phyloP scores from a whole-genome alignment of 2,113 vertebrate species.

The Microcebus tavaratra region DNA sequence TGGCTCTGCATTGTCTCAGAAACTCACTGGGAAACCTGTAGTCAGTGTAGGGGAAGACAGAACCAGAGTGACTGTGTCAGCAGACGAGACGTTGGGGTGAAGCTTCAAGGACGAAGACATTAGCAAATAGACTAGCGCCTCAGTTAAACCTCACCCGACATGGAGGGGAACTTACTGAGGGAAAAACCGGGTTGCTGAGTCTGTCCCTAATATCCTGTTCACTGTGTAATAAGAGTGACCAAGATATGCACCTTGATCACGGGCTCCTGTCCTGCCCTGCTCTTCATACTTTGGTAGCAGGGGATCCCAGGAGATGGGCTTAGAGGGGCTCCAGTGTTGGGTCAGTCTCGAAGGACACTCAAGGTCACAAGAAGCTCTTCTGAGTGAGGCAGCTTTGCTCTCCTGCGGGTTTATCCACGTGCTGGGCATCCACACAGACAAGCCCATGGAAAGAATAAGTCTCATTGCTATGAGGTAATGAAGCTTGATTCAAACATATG shows the following conservation, averaged over 20 bases:
- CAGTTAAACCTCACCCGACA: fast-evolving
- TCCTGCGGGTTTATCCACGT: fast-evolving
- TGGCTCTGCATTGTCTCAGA: neutral
- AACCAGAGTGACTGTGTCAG: fast-evolving
- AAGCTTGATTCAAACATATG: fast-evolving
- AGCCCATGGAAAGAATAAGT: fast-evolving
- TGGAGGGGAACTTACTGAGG: fast-evolving
- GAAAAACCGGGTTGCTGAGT: fast-evolving
- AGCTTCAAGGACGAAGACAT: fast-evolving
- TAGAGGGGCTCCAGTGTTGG: fast-evolving
- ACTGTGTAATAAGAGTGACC: fast-evolving
- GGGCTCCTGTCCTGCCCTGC: too few relatives aligned
- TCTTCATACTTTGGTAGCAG: fast-evolving
- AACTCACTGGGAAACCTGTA: neutral
- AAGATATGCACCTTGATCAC: fast-evolving
- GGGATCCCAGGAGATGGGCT: fast-evolving
- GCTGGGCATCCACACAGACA: neutral
- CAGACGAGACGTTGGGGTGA: fast-evolving
- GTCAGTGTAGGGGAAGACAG: too few relatives aligned
- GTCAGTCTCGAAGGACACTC: neutral
- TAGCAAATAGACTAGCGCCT: fast-evolving
- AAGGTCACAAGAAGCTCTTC: fast-evolving
- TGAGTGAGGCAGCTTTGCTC: neutral
- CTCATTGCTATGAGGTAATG: fast-evolving
- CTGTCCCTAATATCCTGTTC: fast-evolving